phyloP scores from a whole-genome alignment of 2,888 invertebrate species.

The Callimorpha dominula region DNA sequence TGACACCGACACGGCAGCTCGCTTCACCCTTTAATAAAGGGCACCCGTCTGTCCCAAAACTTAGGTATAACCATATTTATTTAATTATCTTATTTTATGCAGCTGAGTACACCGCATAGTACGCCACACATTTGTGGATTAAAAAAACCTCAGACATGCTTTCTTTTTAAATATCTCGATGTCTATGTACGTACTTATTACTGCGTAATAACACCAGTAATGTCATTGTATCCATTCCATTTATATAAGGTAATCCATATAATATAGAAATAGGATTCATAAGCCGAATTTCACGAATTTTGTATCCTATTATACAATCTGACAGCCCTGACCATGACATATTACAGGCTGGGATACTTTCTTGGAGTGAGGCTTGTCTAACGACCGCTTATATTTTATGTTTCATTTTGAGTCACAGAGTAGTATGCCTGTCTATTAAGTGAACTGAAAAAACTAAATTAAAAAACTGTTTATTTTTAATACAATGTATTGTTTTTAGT shows the following conservation, averaged over 20 bases:
- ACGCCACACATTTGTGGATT: not conserved
- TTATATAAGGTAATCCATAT: not conserved
- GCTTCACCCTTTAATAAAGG: not conserved
- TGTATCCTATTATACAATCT: not conserved
- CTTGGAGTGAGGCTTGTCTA: not conserved
- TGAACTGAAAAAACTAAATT: not conserved
- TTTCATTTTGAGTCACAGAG: not conserved
- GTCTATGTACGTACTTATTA: not conserved
- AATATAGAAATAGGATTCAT: too few species aligned
- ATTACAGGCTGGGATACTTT: not conserved
- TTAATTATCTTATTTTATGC: not conserved
- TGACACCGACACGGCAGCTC: not conserved
- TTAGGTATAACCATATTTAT: not conserved
- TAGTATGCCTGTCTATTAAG: not conserved
- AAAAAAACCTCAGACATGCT: not conserved
- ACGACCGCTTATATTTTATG: not conserved
- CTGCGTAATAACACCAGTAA: not conserved
- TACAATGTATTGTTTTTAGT: too few species aligned
- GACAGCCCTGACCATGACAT: slow-evolving; percentile 14
- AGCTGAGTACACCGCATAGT: too few species aligned
- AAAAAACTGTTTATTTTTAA: not conserved
- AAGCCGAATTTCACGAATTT: too few species aligned
- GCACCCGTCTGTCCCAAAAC: not conserved
- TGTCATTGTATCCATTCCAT: not conserved
- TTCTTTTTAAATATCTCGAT: not conserved